Percentiles rank a stretch among this genome's conserved stretches.
phyloP scores from a whole-genome alignment of 2,113 vertebrate species.

The Mungos mungo region DNA sequence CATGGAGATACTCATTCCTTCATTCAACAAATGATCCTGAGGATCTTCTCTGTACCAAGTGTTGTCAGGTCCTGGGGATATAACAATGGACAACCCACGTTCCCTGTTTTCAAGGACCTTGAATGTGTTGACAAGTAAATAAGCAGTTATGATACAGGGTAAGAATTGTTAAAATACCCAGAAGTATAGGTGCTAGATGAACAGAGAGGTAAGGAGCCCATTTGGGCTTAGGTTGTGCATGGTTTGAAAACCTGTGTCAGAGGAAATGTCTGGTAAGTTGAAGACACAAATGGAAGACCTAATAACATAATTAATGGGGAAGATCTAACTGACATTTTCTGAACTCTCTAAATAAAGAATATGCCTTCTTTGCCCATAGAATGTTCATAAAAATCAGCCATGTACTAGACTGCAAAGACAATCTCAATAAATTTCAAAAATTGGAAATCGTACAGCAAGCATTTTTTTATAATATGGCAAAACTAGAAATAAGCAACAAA shows the following conservation, averaged over 20 bases:
- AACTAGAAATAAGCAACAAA: not conserved
- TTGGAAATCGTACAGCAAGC: not conserved
- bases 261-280: not conserved
- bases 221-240: not conserved
- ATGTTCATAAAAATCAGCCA: slow-evolving; percentile 34
- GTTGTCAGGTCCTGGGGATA: not conserved
- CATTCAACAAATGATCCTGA: not conserved
- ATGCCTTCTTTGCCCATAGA: not conserved
- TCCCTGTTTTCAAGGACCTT: not conserved
- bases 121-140: not conserved
- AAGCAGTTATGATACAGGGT: not conserved
- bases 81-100: not conserved
- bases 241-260: slow-evolving; percentile 45
- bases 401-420: not conserved
- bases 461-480: slow-evolving; percentile 45
- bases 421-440: not conserved
- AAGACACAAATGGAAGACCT: not conserved
- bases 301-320: not conserved
- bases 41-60: not conserved
- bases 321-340: slow-evolving; percentile 17
- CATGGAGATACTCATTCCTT: not conserved
- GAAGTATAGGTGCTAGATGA: not conserved
- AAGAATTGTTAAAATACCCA: slow-evolving; percentile 20
- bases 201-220: not conserved
- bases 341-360: not conserved